Evolutionary conservation across 2,113 vertebrate species (phyloP).

Genomic region (Orthonyx spaldingii): DNA sequence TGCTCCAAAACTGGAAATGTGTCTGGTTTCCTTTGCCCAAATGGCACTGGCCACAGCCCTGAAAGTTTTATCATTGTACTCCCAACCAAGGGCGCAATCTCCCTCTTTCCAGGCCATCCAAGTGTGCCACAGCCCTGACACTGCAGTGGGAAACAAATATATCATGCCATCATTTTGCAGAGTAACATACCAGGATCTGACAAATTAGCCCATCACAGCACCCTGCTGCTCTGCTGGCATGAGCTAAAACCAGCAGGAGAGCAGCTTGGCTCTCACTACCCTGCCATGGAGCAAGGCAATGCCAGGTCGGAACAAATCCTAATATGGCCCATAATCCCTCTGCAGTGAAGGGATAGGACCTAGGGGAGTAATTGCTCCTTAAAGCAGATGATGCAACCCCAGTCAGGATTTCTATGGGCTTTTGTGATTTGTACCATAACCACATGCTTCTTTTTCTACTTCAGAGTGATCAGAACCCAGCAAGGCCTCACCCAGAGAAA

Average conservation of each 20-base stretch:
- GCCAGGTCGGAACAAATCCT: background rate
- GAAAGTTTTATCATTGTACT: background rate
- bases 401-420: background rate
- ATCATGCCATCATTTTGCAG: background rate
- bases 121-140: background rate
- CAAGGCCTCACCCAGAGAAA: background rate
- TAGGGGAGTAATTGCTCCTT: background rate
- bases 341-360: background rate
- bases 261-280: background rate
- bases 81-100: background rate
- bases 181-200: background rate
- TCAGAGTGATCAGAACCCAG: background rate
- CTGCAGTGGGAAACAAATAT: background rate
- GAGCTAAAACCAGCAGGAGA: background rate
- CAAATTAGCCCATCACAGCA: background rate
- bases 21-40: background rate
- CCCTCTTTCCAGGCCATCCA: background rate
- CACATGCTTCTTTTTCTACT: background rate
- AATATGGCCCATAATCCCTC: background rate
- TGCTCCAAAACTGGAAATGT: background rate
- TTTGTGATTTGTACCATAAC: background rate
- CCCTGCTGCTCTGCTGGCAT: background rate
- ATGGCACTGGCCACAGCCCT: background rate
- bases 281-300: background rate
- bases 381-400: background rate